Conservation (phyloP, 2,888 invertebrate genomes). For the Tetramorium bicarinatum region DNA sequence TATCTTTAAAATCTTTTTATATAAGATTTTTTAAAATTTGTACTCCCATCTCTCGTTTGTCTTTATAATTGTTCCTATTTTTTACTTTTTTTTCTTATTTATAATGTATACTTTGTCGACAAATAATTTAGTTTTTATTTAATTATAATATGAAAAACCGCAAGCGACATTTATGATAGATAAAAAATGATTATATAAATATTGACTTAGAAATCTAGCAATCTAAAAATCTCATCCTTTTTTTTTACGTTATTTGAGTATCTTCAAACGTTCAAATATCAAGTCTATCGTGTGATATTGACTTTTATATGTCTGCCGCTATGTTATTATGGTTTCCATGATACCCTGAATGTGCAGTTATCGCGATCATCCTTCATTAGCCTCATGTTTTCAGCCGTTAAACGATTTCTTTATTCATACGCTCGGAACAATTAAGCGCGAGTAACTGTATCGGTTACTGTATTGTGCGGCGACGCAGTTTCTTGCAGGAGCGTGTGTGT, state of each 20-base stretch:
- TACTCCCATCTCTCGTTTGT: neutral
- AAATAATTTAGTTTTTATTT: neutral
- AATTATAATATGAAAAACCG: neutral
- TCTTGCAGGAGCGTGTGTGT: constrained; percentile 24
- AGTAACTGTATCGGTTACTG: constrained; percentile 74
- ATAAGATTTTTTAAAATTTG: neutral
- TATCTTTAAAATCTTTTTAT: neutral
- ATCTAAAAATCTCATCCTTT: neutral
- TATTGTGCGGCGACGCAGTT: constrained; percentile 58
- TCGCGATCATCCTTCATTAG: constrained; percentile 43
- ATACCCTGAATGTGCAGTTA: constrained; percentile 25
- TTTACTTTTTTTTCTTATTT: neutral
- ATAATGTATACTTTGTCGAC: neutral
- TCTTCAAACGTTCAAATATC: neutral
- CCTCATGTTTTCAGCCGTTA: constrained; percentile 36
- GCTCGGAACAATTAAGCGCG: constrained; percentile 67
- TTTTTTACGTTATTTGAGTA: neutral
- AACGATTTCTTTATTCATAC: constrained; percentile 61
- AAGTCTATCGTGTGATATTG: neutral
- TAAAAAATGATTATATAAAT: neutral
- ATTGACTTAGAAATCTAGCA: neutral
- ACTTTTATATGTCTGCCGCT: neutral
- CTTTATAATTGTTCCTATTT: neutral
- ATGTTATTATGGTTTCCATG: neutral
- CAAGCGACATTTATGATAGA: neutral